Percentiles rank a stretch among this genome's conserved stretches.
These are phyloP conservation scores for Heliconius cydno DNA, from an alignment of 2,888 invertebrate species.

Conservation along the genomic window DNA sequence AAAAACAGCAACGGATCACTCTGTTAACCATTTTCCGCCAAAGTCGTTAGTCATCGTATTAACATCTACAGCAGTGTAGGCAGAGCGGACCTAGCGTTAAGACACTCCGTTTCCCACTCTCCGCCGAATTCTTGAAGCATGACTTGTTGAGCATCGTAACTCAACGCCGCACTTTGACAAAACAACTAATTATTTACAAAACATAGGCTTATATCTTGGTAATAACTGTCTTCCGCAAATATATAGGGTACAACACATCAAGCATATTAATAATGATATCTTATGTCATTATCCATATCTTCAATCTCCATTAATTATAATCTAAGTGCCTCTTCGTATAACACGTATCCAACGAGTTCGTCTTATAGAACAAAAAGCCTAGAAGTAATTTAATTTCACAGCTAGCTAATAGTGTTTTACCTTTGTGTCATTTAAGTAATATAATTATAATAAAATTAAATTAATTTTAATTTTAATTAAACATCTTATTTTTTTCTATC, in stretches of 20 bases:
- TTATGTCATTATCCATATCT: constrained; percentile 18
- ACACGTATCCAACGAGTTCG: constrained; percentile 3
- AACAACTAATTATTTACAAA: background rate
- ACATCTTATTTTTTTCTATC: no score
- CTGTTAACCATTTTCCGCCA: no score
- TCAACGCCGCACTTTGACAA: background rate
- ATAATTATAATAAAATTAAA: background rate
- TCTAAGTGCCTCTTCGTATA: constrained; percentile 8
- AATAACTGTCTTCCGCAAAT: background rate
- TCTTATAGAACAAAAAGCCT: background rate
- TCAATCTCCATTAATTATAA: constrained; percentile 28
- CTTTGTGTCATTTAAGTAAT: background rate
- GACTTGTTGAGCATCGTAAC: background rate
- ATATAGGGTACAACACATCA: constrained; percentile 10
- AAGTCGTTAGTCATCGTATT: no score
- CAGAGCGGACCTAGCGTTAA: background rate
- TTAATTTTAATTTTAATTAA: no score
- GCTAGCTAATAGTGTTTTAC: background rate
- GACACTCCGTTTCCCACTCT: background rate
- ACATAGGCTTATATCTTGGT: background rate
- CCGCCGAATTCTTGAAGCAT: background rate
- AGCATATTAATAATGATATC: constrained; percentile 9
- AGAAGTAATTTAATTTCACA: background rate
- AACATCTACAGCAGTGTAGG: background rate
- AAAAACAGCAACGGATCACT: no score